Conservation (phyloP, 1,140 invertebrate genomes). For the Grapholita molesta region DNA sequence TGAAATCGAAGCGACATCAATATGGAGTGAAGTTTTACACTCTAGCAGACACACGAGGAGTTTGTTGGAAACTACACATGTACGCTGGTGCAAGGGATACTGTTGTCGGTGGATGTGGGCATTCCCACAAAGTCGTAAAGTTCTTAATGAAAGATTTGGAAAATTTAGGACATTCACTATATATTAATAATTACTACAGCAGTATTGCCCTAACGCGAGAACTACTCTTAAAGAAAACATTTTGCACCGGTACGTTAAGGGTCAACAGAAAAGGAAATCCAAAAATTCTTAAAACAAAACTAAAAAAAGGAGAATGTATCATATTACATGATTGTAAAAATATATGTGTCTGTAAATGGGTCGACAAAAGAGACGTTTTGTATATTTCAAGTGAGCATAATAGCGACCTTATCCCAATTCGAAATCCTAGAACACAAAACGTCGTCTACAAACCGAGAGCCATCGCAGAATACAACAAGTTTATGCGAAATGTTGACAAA, state of each 20-base stretch:
- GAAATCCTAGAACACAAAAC: neutral
- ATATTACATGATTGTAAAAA: conserved; percentile 31
- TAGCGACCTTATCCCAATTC: neutral
- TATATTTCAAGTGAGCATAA: conserved; percentile 25
- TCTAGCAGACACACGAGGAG: conserved; percentile 22
- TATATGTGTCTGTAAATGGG: conserved; percentile 28
- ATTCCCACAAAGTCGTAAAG: conserved; percentile 26
- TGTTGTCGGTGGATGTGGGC: conserved; percentile 22
- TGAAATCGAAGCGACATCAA: conserved; percentile 42
- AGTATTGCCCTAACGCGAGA: conserved; percentile 26
- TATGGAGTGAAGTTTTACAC: conserved; percentile 40
- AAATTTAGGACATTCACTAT: conserved; percentile 24
- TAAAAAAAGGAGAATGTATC: conserved; percentile 26
- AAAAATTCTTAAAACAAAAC: conserved; percentile 20
- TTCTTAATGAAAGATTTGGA: conserved; percentile 26
- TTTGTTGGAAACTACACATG: conserved; percentile 25
- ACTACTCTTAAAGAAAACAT: conserved; percentile 25
- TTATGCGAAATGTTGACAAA: conserved; percentile 28
- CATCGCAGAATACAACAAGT: conserved; percentile 28
- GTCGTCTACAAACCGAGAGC: neutral
- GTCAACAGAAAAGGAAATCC: conserved; percentile 25
- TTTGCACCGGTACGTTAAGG: conserved; percentile 25
- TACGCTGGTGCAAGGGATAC: conserved; percentile 28
- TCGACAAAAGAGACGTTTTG: conserved; percentile 25
- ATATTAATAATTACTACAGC: conserved; percentile 27